These are phyloP conservation scores for Pan troglodytes DNA, from an alignment of 2,113 vertebrate species.

Conservation along the genomic window DNA sequence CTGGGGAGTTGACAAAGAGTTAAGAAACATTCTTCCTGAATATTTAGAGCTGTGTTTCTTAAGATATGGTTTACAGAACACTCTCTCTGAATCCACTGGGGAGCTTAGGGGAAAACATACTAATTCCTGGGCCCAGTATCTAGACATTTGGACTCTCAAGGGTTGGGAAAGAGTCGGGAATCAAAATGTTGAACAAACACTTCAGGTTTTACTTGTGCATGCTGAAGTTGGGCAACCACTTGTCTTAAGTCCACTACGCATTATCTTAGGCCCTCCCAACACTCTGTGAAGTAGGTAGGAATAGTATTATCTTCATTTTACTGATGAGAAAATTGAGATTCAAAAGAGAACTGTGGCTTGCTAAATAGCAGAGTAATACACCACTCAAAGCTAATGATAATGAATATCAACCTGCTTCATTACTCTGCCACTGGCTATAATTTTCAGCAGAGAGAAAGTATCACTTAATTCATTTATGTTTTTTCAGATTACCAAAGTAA, in stretches of 20 bases:
- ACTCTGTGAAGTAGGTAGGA: neutral
- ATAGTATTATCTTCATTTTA: neutral
- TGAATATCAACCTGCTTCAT: neutral
- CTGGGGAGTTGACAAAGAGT: neutral
- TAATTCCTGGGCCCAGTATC: neutral
- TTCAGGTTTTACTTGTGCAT: neutral
- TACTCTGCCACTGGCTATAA: neutral
- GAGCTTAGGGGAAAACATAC: neutral
- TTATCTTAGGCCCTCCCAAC: neutral
- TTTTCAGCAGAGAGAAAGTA: slow-evolving; percentile 7
- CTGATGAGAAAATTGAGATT: neutral
- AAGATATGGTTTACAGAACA: neutral
- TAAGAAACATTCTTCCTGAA: neutral
- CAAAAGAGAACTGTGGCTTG: neutral
- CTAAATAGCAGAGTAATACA: neutral
- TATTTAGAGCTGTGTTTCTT: neutral
- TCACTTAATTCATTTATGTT: neutral
- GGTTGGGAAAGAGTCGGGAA: neutral
- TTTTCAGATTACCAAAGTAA: neutral
- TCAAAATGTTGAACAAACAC: neutral
- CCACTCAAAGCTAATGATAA: neutral
- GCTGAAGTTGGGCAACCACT: neutral
- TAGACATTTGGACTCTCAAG: neutral
- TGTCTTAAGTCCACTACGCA: neutral
- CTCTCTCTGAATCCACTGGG: neutral